Evolutionary conservation across 1,140 invertebrate genomes (phyloP), one percentile per base, ranked within the genome.

Genomic region (Camponotus vicinus): DNA sequence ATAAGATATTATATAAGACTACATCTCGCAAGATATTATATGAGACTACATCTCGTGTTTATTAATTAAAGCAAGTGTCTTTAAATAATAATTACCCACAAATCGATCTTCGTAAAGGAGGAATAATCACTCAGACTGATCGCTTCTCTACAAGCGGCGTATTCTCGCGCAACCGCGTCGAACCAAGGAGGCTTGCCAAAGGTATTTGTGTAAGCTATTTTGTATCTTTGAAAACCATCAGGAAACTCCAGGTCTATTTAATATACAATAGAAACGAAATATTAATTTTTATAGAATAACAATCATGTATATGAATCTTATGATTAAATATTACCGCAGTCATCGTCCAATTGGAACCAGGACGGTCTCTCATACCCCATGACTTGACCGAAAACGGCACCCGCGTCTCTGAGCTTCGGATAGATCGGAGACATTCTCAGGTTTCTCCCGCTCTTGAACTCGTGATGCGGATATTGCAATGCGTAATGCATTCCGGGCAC

Each of bases 281-380:
- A 15, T 9, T 1, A 7, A 83, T 32, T 64, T 55, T 49, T 77
- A 13, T 6, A 61, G 1, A 37, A 1, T 37, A 49, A 40, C 8
- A 18, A n/a, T 21, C 6, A 5, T 75, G 32, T 52, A 80, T 66
- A 70, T 59, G 9, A 55, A 71, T 52, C 49, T 52, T 4, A 52
- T 3, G 4, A 52, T 6, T 52, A 1, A 52, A 15, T 21, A 27
- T 21, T 93, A 97, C 97, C 96, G 63, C 95, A 89, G 69, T 95
- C 94, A 71, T 96, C 92, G 85, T 95, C 91, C 40, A 94, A 93
- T 87, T 98, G 97, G 95, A 99, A 99, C 97, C 98, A 99, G 55
- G 98, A 97, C 0, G 99, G 98, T 89, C 99, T 96, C 94, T 99
- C 99, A 94, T 99, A 99, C 1, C 99, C 99, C 98, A 99, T 99